phyloP scores from a whole-genome alignment of 2,797 vertebrate species.

The Gymnothorax reevesii region DNA sequence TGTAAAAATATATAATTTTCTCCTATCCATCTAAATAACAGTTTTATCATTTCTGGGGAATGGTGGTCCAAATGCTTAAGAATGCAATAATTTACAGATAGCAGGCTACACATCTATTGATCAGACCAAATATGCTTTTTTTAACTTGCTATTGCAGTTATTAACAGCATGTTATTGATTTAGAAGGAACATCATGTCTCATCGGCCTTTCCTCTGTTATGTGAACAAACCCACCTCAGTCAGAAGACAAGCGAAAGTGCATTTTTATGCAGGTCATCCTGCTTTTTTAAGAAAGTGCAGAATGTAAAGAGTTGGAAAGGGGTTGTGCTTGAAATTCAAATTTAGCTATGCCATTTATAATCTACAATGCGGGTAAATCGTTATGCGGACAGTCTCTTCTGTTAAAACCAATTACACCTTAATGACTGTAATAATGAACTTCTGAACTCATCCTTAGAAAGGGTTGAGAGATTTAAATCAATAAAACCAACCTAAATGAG shows the following conservation, averaged over 20 bases:
- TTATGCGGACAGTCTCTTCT: slow-evolving; percentile 60
- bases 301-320: neutral
- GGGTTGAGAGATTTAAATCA: slow-evolving; percentile 68
- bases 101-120: neutral
- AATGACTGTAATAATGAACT: slow-evolving; percentile 73
- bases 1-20: neutral
- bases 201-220: neutral
- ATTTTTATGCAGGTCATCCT: neutral
- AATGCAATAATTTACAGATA: neutral
- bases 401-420: slow-evolving; percentile 70
- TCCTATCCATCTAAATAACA: neutral
- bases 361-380: slow-evolving; percentile 58
- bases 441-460: slow-evolving; percentile 70
- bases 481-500: slow-evolving; percentile 59
- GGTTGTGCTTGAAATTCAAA: neutral
- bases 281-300: neutral
- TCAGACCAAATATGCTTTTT: slow-evolving; percentile 1
- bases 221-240: too few species aligned
- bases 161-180: neutral
- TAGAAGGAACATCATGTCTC: slow-evolving; percentile 14
- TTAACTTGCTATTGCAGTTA: slow-evolving; percentile 1
- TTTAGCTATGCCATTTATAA: slow-evolving; percentile 42
- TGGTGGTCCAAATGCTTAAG: neutral
- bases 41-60: neutral
- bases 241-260: neutral